A percentile compares a stretch with the other conserved stretches of the same genome.
Evolutionary conservation across 2,888 invertebrate species (phyloP).

Genomic region (Apomyelois bistriatella): DNA sequence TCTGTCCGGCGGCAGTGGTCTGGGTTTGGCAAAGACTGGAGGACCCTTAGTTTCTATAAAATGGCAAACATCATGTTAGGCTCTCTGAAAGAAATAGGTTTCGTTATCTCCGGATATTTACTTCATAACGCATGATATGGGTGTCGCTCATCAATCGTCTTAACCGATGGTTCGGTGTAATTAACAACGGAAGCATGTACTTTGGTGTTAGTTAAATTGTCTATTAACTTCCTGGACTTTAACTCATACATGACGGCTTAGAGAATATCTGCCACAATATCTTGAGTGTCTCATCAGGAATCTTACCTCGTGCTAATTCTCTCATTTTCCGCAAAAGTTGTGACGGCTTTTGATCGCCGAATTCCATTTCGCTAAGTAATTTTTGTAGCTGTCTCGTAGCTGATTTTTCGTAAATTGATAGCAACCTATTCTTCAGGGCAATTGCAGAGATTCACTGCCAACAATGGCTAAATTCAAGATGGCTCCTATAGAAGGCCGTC

Average conservation of each 20-base stretch:
- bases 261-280: not conserved
- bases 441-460: no score
- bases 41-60: not conserved
- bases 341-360: not conserved
- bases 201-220: not conserved
- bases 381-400: not conserved
- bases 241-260: not conserved
- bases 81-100: not conserved
- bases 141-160: not conserved
- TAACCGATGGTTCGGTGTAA: not conserved
- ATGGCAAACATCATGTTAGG: not conserved
- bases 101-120: not conserved
- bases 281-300: not conserved
- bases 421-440: not conserved
- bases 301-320: not conserved
- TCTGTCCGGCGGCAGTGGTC: not conserved
- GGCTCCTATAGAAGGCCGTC: no score
- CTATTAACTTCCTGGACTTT: not conserved
- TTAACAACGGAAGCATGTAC: not conserved
- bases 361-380: not conserved
- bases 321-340: not conserved
- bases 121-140: not conserved
- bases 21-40: not conserved
- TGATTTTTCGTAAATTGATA: not conserved
- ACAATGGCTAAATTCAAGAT: no score